Base-by-base conservation (phyloP, 2,888 invertebrate genomes). In the Aromia moschata region DNA sequence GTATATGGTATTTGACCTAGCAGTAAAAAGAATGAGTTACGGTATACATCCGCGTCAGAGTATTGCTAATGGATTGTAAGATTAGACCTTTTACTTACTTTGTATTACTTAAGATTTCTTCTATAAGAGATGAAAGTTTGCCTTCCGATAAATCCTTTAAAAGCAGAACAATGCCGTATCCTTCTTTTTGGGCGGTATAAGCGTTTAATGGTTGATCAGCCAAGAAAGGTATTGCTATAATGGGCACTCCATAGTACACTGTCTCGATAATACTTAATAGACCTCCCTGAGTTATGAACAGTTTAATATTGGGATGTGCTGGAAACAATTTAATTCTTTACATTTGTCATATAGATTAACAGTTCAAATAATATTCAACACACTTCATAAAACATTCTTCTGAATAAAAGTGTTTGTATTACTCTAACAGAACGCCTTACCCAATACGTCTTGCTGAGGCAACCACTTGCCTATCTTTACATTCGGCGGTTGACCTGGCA, bases 401-500 rank as follows among this genome's bases (percentile, higher is more conserved):
- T n/a, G n/a, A n/a, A n/a, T n/a, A n/a, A n/a, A n/a, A n/a, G n/a
- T n/a, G n/a, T n/a, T n/a, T n/a, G n/a, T n/a, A n/a, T n/a, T n/a
- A n/a, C n/a, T n/a, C n/a, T n/a, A n/a, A n/a, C n/a, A n/a, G n/a
- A n/a, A n/a, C n/a, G n/a, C n/a, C 51, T 62, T 51, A 75, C 75
- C 77, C 56, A 77, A 68, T 57, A 78, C 70, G 36, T 75, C 74
- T 33, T 70, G 69, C 74, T 91, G 91, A 0, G 90, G 90, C 30
- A 90, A 71, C 90, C 90, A 91, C 63, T 86, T 85, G 56, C 81
- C 78, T 2, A 84, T 77, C 43, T 84, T 78, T 0, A 90, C 80
- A 72, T 89, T 88, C 0, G 80, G 69, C 0, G 88, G 83, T 69
- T 84, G 82, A 17, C 83, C 83, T 1, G 83, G 81, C 11, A 85